Percentiles rank a stretch among this genome's conserved stretches.
phyloP scores from a whole-genome alignment of 2,888 invertebrate species.

The Antheraea yamamai region DNA sequence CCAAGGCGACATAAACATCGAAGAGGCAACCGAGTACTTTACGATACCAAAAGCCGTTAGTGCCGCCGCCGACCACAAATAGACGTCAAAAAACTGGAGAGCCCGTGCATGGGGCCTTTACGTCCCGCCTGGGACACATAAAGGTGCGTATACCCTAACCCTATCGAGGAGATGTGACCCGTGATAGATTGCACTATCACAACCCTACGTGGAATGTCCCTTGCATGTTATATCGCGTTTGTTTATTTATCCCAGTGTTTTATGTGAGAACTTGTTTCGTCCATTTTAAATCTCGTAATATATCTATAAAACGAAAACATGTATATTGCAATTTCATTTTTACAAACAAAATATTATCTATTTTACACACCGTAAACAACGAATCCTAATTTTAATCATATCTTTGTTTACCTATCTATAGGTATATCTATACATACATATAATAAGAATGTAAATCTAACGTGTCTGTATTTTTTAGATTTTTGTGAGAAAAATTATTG shows the following conservation, averaged over 20 bases:
- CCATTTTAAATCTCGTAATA: slow-evolving; percentile 13
- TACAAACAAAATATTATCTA: too few species aligned
- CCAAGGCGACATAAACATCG: slow-evolving; percentile 7
- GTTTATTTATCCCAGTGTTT: slow-evolving; percentile 74
- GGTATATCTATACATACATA: too few species aligned
- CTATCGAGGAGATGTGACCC: slow-evolving; percentile 80
- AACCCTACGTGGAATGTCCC: slow-evolving; percentile 67
- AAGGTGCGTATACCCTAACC: slow-evolving; percentile 80
- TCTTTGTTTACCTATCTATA: too few species aligned
- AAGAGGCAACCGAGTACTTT: slow-evolving; percentile 39
- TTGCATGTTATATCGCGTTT: slow-evolving; percentile 61
- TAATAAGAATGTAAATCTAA: too few species aligned
- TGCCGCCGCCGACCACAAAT: slow-evolving; percentile 76
- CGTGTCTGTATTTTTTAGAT: too few species aligned
- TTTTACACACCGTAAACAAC: too few species aligned
- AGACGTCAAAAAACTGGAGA: slow-evolving; percentile 80
- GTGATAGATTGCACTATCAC: slow-evolving; percentile 79
- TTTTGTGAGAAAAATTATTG: too few species aligned
- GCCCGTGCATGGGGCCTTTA: slow-evolving; percentile 69
- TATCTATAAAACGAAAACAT: neutral
- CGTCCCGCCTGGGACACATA: slow-evolving; percentile 78
- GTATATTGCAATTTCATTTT: neutral
- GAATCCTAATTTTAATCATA: too few species aligned
- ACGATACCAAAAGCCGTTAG: slow-evolving; percentile 63
- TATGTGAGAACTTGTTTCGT: slow-evolving; percentile 60